Percentiles rank a stretch among this genome's conserved stretches.
These are phyloP conservation scores for Sebastiscus tertius DNA, from an alignment of 2,797 vertebrate genomes.

Conservation along the genomic window DNA sequence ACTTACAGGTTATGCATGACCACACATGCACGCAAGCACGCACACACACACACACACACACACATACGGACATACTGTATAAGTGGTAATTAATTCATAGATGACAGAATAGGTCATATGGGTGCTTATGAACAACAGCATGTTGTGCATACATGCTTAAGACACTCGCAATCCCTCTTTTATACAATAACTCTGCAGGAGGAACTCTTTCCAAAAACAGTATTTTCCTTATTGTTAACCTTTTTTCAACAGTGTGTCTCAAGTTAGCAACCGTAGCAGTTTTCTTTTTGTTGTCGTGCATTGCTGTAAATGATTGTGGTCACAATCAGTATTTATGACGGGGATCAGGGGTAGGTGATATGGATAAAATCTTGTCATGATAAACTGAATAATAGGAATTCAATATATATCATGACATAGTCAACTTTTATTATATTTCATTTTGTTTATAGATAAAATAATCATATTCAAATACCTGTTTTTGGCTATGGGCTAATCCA, in stretches of 20 bases:
- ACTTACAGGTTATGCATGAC: constrained; percentile 46
- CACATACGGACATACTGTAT: constrained; percentile 17
- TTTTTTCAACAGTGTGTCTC: neutral
- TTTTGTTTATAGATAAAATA: neutral
- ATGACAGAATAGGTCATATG: neutral
- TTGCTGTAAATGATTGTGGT: neutral
- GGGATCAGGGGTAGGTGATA: neutral
- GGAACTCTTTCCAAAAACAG: neutral
- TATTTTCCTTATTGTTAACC: neutral
- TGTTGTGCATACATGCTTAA: neutral
- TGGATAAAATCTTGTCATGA: neutral
- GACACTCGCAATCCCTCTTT: neutral
- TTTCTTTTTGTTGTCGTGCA: neutral
- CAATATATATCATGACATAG: neutral
- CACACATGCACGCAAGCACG: constrained; percentile 26
- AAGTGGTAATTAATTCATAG: neutral
- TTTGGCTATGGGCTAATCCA: neutral
- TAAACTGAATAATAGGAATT: neutral
- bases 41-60: neutral
- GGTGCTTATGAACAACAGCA: neutral
- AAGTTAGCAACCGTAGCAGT: neutral
- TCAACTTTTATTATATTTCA: neutral
- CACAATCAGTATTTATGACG: neutral
- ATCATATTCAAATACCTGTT: neutral
- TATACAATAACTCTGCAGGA: neutral